Base-by-base conservation (phyloP, 2,113 vertebrate species). In the Dermatemys mawii region DNA sequence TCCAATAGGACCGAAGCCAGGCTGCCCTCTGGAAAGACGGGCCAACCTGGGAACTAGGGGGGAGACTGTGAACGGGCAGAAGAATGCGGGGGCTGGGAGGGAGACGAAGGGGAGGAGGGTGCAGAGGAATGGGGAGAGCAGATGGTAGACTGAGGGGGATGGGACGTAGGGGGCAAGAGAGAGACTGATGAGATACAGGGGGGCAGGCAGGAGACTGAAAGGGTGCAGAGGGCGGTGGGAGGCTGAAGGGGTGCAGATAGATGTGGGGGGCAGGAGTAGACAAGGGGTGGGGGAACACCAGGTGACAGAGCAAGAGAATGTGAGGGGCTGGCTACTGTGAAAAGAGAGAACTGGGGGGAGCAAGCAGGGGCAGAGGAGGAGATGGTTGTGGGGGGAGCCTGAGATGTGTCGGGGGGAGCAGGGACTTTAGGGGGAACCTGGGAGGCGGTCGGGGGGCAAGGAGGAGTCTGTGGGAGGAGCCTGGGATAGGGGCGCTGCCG, bases 221-320 rank as follows among this genome's bases (percentile, higher is more conserved):
- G n/a, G n/a, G n/a, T n/a, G n/a, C n/a, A n/a, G n/a, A n/a, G n/a
- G n/a, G n/a, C n/a, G n/a, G n/a, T n/a, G n/a, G n/a, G n/a, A n/a
- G n/a, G n/a, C 46, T 46, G 46, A 8, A 46, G 48, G n/a, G 8
- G 11, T 32, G 73, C 11, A 32, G 26, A 17, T 46, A 9, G 29
- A 0, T 2, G 22, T 1, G 38, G 11, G 8, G 22, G 76, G 16
- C 11, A 2, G 63, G 29, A 29, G 46, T 4, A 26, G 5, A 14
- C 9, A 46, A 5, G 9, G 41, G 8, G 54, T 60, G 44, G 29
- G 21, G 55, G 5, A 60, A 12, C 2, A 35, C 32, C 2, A 27
- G 54, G 3, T 3, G 22, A 78, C 5, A 10, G 48, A 29, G 4
- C 46, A 3, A 53, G 75, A n/a, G 32, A 8, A n/a, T 67, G 63